Evolutionary conservation across 2,797 vertebrate genomes (phyloP), one percentile per base, ranked within the genome.

Genomic region (Clarias platycephalus): DNA sequence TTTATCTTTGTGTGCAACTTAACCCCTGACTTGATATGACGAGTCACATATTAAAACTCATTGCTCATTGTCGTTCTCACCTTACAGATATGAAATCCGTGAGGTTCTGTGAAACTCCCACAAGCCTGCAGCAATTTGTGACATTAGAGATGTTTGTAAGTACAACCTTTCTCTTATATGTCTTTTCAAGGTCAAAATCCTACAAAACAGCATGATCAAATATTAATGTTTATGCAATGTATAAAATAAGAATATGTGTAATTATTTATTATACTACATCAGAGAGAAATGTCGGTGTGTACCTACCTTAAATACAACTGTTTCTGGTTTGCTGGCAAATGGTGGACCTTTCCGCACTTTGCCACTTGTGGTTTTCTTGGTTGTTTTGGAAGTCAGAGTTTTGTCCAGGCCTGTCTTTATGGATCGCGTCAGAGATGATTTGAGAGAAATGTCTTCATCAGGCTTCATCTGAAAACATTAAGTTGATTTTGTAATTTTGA

Each of bases 131-230:
- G 90, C 90, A 92, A 90, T 95, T 97, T 13, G 95, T 93, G 1
- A 84, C 49, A 89, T 95, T 95, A 84, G 95, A 95, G 85, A 93
- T 90, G 40, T 98, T 99, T 24, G 94, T 97, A 92, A 99, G 87
- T 1, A 91, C 71, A 0, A 97, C 81, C 92, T 95, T 98, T 92
- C 95, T 97, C 92, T 94, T 97, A 87, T 98, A 99, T 0, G 86
- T 91, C 90, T 94, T 95, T 31, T 96, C 96, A 9, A 98, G 89
- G 44, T 98, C 96, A 89, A 98, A 98, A 91, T 99, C 96, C 98
- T 99, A 83, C 85, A 90, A 53, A 86, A 66, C 31, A 80, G 1
- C 3, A 10, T 24, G 26, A 12, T 49, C 0, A 31, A 15, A 13
- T 15, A 31, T 55, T 72, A 13, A 63, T 78, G 3, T 0, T 55